Evolutionary conservation across 2,888 invertebrate genomes (phyloP).

Genomic region (Eubasilissa splendida): DNA sequence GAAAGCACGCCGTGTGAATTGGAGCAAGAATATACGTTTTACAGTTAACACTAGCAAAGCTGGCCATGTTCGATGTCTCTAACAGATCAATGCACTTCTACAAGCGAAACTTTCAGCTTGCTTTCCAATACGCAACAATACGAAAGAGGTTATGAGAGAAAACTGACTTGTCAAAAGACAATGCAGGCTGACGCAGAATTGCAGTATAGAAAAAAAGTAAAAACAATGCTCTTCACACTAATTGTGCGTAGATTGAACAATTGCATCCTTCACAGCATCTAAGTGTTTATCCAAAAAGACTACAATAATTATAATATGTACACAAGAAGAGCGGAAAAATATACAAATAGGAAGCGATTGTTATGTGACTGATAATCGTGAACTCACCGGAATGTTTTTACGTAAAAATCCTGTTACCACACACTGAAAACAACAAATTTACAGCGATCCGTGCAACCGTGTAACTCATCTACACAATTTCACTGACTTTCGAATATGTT

Average conservation of each 20-base stretch:
- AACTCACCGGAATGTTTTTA: constrained; percentile 50
- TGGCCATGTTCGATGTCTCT: constrained; percentile 5
- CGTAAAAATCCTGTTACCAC: constrained; percentile 42
- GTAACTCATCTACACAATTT: constrained; percentile 34
- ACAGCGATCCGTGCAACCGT: not conserved
- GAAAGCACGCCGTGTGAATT: not conserved
- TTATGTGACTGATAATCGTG: constrained; percentile 22
- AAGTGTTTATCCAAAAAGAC: constrained; percentile 11
- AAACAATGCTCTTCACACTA: not conserved
- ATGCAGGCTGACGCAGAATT: constrained; percentile 1
- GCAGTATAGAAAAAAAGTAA: not conserved
- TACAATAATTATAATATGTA: constrained; percentile 30
- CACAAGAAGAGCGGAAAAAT: constrained; percentile 34
- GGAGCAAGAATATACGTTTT: constrained; percentile 17
- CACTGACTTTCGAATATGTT: constrained; percentile 38
- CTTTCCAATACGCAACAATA: constrained; percentile 30
- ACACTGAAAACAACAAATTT: constrained; percentile 40
- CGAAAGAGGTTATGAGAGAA: constrained; percentile 17
- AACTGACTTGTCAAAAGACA: constrained; percentile 36
- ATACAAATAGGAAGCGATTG: constrained; percentile 33
- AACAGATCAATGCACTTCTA: constrained; percentile 8
- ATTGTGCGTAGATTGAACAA: constrained; percentile 22
- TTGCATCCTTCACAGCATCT: constrained; percentile 17
- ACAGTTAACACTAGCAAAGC: constrained; percentile 12
- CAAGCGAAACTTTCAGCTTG: constrained; percentile 15